Evolutionary conservation across 2,888 invertebrate species (phyloP), one percentile per base, ranked within the genome.

Genomic region (Rosalia funebris): DNA sequence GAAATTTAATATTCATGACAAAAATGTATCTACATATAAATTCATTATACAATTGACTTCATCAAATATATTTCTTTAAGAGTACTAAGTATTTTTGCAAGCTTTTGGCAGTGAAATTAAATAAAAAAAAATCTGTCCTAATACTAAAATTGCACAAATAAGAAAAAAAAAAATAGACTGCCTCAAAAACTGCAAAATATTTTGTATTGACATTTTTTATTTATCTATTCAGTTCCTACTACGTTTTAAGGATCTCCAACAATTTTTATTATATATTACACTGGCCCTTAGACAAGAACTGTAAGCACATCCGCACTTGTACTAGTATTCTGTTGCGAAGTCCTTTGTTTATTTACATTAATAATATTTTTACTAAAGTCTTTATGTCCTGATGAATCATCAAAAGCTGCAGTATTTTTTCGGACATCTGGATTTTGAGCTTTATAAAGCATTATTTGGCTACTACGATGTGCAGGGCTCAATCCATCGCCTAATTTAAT

Each of bases 351-450:
- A 73, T 80, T 83, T 70, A 84, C 77, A 79, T 88, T 88, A 68
- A 88, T 87, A 79, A 89, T 88, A 79, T 89, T 88, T 84, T 91
- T 91, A 73, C 88, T 89, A 78, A 91, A 89, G 84, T 91, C 91
- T 84, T 91, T 91, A 65, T 87, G 86, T 31, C 85, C 81, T 42
- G 82, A 81, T 11, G 81, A 80, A 79, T 87, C 87, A 72, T 83
- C 83, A 64, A 83, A 83, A 2, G 87, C 85, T 62, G 91, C 90
- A 50, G 92, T 92, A 81, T 92, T 92, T 83, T 93, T 93, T 74
- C 91, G 87, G 80, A 92, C 90, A 79, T 93, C 93, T 48, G 91
- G 88, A 81, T 92, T 92, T 78, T 92, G 92, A 63, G 93, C 91
- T 83, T 94, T 93, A 82, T 91, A 92, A 65, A 92, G 84, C 80